Percentiles rank a stretch among this genome's conserved stretches.
phyloP scores from a whole-genome alignment of 2,888 invertebrate species.

The Dolichopus griseipennis region DNA sequence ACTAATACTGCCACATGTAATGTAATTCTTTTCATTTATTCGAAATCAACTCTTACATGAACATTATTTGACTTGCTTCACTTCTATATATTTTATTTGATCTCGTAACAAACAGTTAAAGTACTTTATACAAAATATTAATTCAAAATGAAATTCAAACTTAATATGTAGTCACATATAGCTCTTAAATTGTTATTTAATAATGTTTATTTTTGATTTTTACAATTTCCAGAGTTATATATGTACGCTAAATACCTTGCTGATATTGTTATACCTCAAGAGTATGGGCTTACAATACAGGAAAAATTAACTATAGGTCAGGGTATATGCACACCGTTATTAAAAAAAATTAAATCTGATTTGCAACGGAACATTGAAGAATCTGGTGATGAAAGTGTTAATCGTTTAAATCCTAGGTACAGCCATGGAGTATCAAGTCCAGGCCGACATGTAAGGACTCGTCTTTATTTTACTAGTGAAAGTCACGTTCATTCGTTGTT shows the following conservation, averaged over 20 bases:
- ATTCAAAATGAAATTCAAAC: too few relatives aligned
- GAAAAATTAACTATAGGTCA: constrained; percentile 96
- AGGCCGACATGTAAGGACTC: constrained; percentile 92
- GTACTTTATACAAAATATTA: too few relatives aligned
- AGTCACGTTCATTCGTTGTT: constrained; percentile 97
- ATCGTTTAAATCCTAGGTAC: constrained; percentile 92
- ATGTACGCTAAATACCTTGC: constrained; percentile 94
- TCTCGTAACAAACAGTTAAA: too few relatives aligned
- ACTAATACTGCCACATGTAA: too few relatives aligned
- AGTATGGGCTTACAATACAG: constrained; percentile 90
- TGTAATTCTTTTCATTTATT: too few relatives aligned
- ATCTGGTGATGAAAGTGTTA: constrained; percentile 88
- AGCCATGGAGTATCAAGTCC: constrained; percentile 97
- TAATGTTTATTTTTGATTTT: too few relatives aligned
- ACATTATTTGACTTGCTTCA: too few relatives aligned
- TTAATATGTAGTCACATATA: too few relatives aligned
- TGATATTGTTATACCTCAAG: constrained; percentile 98
- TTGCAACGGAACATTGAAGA: constrained; percentile 89
- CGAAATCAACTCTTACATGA: too few relatives aligned
- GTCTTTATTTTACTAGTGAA: constrained; percentile 99
- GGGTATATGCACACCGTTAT: constrained; percentile 91
- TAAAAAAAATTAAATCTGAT: constrained; percentile 92
- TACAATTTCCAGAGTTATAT: constrained; percentile 54
- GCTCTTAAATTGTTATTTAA: too few relatives aligned
- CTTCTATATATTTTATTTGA: too few relatives aligned